Percentiles rank a stretch among this genome's conserved stretches.
Evolutionary conservation across 2,888 invertebrate species (phyloP).

Genomic region (Oscheius sp.): DNA sequence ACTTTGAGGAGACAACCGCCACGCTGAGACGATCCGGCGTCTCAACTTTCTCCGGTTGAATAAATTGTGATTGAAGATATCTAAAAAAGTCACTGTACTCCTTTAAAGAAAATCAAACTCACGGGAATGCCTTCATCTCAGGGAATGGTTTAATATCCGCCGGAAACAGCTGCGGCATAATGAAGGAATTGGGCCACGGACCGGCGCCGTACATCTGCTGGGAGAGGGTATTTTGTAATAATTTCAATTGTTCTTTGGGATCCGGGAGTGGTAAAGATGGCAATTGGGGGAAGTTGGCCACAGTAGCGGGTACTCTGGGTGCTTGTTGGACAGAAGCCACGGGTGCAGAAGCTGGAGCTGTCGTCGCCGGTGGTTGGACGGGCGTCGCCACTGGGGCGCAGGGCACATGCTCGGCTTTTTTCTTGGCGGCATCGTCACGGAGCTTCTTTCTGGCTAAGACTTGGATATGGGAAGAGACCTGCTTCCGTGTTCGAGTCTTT

Average conservation of each 20-base stretch:
- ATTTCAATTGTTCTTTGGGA: slow-evolving; percentile 19
- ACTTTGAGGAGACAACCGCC: slow-evolving; percentile 25
- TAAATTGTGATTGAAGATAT: background rate
- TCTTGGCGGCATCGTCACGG: slow-evolving; percentile 96
- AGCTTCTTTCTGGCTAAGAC: slow-evolving; percentile 97
- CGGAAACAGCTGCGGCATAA: background rate
- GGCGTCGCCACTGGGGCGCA: background rate
- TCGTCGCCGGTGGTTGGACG: background rate
- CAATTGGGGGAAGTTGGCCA: slow-evolving; percentile 21
- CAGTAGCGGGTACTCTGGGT: background rate
- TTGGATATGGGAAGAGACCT: slow-evolving; percentile 99
- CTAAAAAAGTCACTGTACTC: background rate
- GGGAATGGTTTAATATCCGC: slow-evolving; percentile 16
- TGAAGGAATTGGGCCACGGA: background rate
- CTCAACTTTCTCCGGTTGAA: background rate
- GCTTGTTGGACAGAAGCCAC: background rate
- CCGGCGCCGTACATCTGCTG: slow-evolving; percentile 21
- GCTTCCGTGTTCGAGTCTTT: slow-evolving; percentile 98
- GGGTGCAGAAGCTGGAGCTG: background rate
- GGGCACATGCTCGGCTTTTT: slow-evolving; percentile 80
- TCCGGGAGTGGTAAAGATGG: slow-evolving; percentile 14
- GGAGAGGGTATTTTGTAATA: slow-evolving; percentile 2
- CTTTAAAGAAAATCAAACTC: background rate
- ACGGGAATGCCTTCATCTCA: slow-evolving; percentile 7
- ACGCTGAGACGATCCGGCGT: slow-evolving; percentile 4